Conservation (phyloP, 2,113 vertebrate species). For the Indri indri region DNA sequence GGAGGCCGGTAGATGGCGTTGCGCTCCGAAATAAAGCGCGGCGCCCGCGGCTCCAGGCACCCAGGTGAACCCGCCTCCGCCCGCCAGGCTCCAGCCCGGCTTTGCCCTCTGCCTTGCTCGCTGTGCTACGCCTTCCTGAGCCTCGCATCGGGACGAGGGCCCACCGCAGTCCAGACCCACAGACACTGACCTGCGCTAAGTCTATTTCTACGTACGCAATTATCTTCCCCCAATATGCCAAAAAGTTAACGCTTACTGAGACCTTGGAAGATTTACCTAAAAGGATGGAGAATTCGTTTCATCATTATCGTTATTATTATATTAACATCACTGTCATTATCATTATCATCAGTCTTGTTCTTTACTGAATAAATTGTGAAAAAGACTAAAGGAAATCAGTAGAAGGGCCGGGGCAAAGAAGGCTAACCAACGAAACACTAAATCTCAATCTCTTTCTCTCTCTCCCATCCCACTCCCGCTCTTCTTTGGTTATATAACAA, state of each 20-base stretch:
- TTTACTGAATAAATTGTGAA: neutral
- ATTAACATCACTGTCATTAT: neutral
- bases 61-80: constrained; percentile 47
- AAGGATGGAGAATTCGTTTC: neutral
- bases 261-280: neutral
- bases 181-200: neutral
- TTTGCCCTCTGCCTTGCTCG: too few species aligned
- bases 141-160: neutral
- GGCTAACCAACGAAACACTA: neutral
- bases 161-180: neutral
- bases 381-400: neutral
- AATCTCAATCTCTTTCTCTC: neutral
- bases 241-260: neutral
- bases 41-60: neutral
- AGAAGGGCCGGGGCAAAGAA: neutral
- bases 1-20: constrained; percentile 88
- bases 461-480: neutral
- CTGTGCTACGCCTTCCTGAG: neutral
- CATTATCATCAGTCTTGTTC: neutral
- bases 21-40: constrained; percentile 80
- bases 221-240: neutral
- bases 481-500: neutral
- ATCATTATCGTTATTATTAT: neutral
- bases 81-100: neutral
- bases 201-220: neutral